Base-by-base conservation (phyloP, 2,888 invertebrate species). In the Lasioglossum pauxillum region DNA sequence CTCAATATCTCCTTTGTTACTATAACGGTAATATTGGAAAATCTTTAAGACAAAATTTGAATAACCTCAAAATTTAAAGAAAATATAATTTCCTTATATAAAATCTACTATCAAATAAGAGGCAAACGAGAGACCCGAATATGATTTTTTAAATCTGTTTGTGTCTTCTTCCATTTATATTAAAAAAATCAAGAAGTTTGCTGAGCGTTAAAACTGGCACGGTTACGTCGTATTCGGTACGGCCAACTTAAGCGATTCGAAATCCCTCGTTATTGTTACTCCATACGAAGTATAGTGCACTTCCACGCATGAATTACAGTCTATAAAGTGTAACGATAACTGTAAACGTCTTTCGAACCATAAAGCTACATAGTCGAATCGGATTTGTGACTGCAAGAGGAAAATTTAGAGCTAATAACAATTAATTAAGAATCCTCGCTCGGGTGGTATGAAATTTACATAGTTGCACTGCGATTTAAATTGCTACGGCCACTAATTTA, bases 391-490 rank as follows among this genome's bases (percentile, higher is more conserved):
- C 35, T 23, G 38, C 35, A 35, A 35, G 31, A 12, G n/a, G 67
- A 69, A 23, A 38, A 69, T 69, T 69, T 38, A 38, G 38, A 38
- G 67, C 67, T 69, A 35, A 35, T 69, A 69, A 69, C 35, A 69
- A 69, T 69, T 69, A 69, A 69, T 69, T 69, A 69, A 69, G 67
- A 69, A 69, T 69, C 67, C 67, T 38, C 19, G 38, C 38, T 4
- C 38, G 23, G 19, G 67, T 46, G 4, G n/a, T 44, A 49, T 72
- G 67, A 86, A 80, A 86, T 78, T 78, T 85, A 19, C 85, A 64
- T 78, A 14, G 35, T 38, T 73, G 71, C 57, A 2, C n/a, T 64
- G 57, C 57, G 67, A 87, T 87, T 83, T 82, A 49, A 73, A 71
- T 77, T 69, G 64, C 19, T 44, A 60, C 67, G 7, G 35, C 4